These are phyloP conservation scores for Oxyura jamaicensis DNA, from an alignment of 2,113 vertebrate genomes.

Conservation along the genomic window DNA sequence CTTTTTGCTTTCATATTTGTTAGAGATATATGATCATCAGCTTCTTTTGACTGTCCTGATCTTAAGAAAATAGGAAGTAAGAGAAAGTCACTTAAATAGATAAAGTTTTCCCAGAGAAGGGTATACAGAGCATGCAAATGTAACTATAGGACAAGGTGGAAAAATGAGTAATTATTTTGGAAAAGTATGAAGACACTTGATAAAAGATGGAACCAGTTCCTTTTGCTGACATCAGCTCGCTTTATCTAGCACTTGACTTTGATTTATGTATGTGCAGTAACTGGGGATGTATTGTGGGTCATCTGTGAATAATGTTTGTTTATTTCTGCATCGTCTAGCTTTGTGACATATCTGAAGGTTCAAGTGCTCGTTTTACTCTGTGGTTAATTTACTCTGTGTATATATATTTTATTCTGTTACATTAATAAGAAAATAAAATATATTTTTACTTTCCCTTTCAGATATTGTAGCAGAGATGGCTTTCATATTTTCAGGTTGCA, in stretches of 20 bases:
- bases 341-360: neutral
- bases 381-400: neutral
- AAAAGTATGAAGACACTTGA: rapidly evolving
- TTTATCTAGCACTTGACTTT: neutral
- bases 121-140: neutral
- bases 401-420: neutral
- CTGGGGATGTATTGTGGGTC: neutral
- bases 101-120: neutral
- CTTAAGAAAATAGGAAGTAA: neutral
- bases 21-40: neutral
- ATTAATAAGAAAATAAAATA: neutral
- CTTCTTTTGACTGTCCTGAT: neutral
- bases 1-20: neutral
- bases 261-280: neutral
- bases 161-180: neutral
- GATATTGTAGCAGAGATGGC: neutral
- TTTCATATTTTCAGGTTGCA: neutral
- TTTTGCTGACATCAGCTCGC: neutral
- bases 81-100: neutral
- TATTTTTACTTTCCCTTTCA: neutral
- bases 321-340: neutral
- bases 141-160: neutral
- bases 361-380: neutral
- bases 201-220: neutral
- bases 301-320: neutral